phyloP scores from a whole-genome alignment of 2,888 invertebrate species.

The Philopedon plagiatum region DNA sequence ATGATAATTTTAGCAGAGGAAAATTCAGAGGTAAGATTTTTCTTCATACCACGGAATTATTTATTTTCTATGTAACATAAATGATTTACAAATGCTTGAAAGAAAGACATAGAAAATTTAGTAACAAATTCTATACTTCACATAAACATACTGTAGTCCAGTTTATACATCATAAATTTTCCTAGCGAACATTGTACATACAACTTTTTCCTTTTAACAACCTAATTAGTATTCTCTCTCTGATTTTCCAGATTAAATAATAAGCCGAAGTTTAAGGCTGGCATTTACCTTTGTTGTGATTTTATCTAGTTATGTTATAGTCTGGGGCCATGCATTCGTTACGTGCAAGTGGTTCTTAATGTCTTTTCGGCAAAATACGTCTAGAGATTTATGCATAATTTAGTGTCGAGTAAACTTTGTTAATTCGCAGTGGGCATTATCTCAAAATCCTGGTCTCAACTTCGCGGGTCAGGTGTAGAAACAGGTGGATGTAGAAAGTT shows the following conservation, averaged over 20 bases:
- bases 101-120: neutral
- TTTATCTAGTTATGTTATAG: neutral
- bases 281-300: neutral
- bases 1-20: no score
- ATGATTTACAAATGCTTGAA: no score
- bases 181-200: neutral
- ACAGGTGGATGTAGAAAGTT: no score
- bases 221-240: constrained; percentile 10
- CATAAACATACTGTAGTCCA: neutral
- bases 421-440: no score
- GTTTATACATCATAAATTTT: neutral
- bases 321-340: neutral
- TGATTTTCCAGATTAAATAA: constrained; percentile 10
- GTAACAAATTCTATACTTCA: neutral
- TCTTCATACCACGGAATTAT: no score
- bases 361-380: neutral
- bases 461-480: no score
- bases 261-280: constrained; percentile 1
- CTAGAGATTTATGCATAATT: no score
- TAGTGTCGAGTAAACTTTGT: no score
- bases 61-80: no score
- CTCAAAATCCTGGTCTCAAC: no score
- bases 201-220: constrained; percentile 3
- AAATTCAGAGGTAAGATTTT: no score
- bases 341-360: neutral